Base-by-base conservation (phyloP, 2,113 vertebrate species). In the Australoheros scitulus region DNA sequence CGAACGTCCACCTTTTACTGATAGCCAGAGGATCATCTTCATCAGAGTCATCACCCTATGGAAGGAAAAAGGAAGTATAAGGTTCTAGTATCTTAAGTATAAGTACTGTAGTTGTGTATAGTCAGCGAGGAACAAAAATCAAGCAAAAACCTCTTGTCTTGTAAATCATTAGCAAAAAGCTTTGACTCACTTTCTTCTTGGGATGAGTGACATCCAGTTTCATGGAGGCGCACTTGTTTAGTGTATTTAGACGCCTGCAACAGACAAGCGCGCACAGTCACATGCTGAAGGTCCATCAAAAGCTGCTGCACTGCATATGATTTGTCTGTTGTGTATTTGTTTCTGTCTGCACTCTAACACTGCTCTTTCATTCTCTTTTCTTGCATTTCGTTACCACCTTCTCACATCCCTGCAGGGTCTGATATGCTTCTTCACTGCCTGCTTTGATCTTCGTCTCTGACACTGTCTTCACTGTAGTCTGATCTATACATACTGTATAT, bases 171-270 rank as follows among this genome's bases (percentile, higher is more conserved):
- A 20, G n/a, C 10, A 61, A 76, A 74, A 41, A 17, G 2, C 11
- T 59, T 38, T 34, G 47, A 87, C 96, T 96, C 96, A 98, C 98
- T 96, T 97, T 99, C 96, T 98, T 99, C 92, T 96, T 98, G 93
- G 97, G 97, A 90, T 98, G 96, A 96, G 96, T 97, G 94, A 99
- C 96, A 92, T 99, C 98, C 92, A 99, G 96, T 97, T 99, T 99
- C 98, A 99, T 98, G 93, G 98, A 98, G 95, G 97, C 97, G 89
- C 97, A 99, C 96, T 98, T 99, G 95, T 99, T 99, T 92, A 99
- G 93, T 59, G 98, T 99, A 92, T 98, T 97, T 82, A 99, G 95
- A 80, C 98, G 97, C 93, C 98, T 99, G 93, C 58, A 95, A 86
- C 57, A 89, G 29, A 91, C 52, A 90, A 58, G 32, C 4, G 79